These are phyloP conservation scores for Phalacrocorax aristotelis DNA, from an alignment of 2,113 vertebrate species.

Conservation along the genomic window DNA sequence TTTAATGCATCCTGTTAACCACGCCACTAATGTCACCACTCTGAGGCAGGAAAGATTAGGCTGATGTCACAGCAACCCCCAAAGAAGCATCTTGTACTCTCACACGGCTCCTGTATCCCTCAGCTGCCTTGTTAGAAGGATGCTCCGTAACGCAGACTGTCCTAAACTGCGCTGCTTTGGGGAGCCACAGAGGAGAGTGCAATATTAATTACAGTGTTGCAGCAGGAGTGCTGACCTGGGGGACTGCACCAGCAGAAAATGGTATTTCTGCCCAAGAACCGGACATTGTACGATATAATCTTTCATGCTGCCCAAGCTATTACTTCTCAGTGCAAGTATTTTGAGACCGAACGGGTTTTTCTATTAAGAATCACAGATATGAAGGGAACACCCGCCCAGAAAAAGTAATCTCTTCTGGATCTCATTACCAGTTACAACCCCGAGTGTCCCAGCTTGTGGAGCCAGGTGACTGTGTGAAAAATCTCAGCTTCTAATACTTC, in stretches of 20 bases:
- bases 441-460: neutral
- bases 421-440: neutral
- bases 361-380: neutral
- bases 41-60: neutral
- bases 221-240: neutral
- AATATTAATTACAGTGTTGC: neutral
- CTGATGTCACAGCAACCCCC: neutral
- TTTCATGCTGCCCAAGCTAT: neutral
- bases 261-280: neutral
- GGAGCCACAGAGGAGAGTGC: neutral
- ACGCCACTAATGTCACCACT: neutral
- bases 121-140: neutral
- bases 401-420: neutral
- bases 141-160: neutral
- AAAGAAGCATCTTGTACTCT: accelerated
- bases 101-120: neutral
- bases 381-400: neutral
- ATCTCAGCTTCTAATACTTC: neutral
- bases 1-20: neutral
- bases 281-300: neutral
- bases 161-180: neutral
- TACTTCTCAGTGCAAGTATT: neutral
- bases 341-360: neutral
- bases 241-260: neutral
- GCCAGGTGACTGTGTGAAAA: neutral